phyloP scores from a whole-genome alignment of 2,797 vertebrate genomes.

The Muscicapa striata region DNA sequence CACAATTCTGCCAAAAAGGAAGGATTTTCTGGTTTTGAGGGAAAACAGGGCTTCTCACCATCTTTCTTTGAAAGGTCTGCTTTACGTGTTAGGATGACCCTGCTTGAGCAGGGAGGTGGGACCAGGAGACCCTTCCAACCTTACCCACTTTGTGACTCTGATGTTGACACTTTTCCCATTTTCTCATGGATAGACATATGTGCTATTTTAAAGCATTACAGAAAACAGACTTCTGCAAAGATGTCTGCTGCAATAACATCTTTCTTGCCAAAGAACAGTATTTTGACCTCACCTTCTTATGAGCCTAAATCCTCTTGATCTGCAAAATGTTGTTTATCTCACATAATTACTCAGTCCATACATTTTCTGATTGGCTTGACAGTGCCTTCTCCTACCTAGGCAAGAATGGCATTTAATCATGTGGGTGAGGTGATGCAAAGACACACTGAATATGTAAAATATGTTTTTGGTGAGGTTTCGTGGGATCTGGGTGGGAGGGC shows the following conservation, averaged over 20 bases:
- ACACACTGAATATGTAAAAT: background rate
- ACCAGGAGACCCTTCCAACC: background rate
- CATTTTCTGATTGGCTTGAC: background rate
- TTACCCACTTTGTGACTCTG: background rate
- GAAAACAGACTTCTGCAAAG: background rate
- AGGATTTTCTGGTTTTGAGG: background rate
- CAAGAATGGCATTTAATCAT: background rate
- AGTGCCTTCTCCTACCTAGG: background rate
- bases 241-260: background rate
- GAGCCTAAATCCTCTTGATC: background rate
- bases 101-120: background rate
- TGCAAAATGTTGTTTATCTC: background rate
- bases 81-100: background rate
- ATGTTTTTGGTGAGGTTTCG: background rate
- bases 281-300: background rate
- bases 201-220: background rate
- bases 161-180: background rate
- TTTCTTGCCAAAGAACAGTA: background rate
- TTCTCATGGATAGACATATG: background rate
- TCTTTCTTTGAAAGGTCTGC: background rate
- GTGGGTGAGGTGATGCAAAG: background rate
- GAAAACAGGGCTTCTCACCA: background rate
- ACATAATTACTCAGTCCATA: accelerated
- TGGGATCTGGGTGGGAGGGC: background rate
- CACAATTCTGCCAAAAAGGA: accelerated